These are phyloP conservation scores for Drosophila melanogaster DNA, from an alignment of 1,140 invertebrate genomes.

Conservation along the genomic window DNA sequence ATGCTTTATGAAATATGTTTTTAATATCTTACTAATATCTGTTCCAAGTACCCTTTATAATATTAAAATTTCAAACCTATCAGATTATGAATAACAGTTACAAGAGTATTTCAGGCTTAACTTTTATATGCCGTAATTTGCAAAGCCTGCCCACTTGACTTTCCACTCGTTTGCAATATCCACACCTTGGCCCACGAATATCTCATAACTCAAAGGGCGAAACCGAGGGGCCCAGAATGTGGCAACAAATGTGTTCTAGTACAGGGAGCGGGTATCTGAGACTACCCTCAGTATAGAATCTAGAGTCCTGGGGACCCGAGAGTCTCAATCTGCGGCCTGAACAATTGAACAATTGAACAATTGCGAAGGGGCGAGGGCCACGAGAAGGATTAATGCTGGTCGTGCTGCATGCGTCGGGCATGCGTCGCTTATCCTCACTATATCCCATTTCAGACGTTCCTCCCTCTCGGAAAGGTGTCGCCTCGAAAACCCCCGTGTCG, in stretches of 20 bases:
- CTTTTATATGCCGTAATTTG: background rate
- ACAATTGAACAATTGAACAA: constrained; percentile 82
- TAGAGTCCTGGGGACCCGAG: background rate
- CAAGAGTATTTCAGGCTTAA: background rate
- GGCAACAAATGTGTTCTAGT: constrained; percentile 69
- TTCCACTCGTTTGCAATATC: constrained; percentile 41
- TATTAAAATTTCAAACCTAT: background rate
- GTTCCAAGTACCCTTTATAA: too few species aligned
- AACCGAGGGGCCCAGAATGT: constrained; percentile 1
- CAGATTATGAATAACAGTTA: too few species aligned
- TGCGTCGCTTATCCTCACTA: constrained; percentile 19
- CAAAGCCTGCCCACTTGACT: constrained; percentile 60
- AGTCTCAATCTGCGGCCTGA: constrained; percentile 41
- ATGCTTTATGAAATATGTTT: too few species aligned
- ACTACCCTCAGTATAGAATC: constrained; percentile 25
- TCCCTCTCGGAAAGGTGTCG: constrained; percentile 58
- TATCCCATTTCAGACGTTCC: constrained; percentile 38
- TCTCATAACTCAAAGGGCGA: constrained; percentile 69
- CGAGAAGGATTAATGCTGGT: constrained; percentile 79
- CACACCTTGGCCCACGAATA: constrained; percentile 44
- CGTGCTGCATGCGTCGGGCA: constrained; percentile 46
- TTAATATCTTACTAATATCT: too few species aligned
- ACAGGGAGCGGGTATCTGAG: constrained; percentile 13
- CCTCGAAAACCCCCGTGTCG: constrained; percentile 12
- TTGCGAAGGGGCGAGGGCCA: constrained; percentile 56